Evolutionary conservation across 2,797 vertebrate species (phyloP).

Genomic region (Lophotriccus pileatus): DNA sequence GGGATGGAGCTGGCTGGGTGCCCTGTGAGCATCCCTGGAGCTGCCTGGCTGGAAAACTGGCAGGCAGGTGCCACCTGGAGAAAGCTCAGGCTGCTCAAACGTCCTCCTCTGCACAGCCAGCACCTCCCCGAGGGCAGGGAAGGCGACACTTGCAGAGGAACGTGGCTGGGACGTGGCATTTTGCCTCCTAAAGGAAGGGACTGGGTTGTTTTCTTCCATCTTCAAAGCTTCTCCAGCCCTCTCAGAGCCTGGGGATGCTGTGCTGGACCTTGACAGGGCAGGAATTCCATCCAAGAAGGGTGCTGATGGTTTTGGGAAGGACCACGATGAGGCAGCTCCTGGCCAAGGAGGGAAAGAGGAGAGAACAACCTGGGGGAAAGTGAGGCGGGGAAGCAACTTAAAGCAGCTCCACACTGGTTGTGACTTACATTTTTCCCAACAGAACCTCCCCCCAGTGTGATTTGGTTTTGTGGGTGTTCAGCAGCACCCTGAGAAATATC

Average conservation of each 20-base stretch:
- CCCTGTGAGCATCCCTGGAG: not conserved
- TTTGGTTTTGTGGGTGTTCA: not conserved
- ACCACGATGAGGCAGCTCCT: not conserved
- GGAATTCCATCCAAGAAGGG: not conserved
- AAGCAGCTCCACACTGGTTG: fast-evolving
- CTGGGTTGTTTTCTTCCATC: not conserved
- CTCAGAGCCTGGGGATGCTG: not conserved
- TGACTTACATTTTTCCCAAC: fast-evolving
- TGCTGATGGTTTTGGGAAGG: not conserved
- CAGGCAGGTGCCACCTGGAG: not conserved
- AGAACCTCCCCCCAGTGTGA: too few relatives aligned
- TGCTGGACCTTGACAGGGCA: not conserved
- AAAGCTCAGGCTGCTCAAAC: not conserved
- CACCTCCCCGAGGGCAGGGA: not conserved
- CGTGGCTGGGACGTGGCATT: not conserved
- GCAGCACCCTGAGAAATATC: not conserved
- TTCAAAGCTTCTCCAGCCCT: not conserved
- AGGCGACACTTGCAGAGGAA: not conserved
- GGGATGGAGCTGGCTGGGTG: not conserved
- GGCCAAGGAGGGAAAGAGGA: not conserved
- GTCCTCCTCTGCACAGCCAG: not conserved
- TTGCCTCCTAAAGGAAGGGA: not conserved
- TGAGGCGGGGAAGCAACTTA: not conserved
- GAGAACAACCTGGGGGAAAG: not conserved
- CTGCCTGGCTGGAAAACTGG: not conserved